These are phyloP conservation scores for Matsumyia berberina DNA, from an alignment of 2,888 invertebrate species.

Conservation along the genomic window DNA sequence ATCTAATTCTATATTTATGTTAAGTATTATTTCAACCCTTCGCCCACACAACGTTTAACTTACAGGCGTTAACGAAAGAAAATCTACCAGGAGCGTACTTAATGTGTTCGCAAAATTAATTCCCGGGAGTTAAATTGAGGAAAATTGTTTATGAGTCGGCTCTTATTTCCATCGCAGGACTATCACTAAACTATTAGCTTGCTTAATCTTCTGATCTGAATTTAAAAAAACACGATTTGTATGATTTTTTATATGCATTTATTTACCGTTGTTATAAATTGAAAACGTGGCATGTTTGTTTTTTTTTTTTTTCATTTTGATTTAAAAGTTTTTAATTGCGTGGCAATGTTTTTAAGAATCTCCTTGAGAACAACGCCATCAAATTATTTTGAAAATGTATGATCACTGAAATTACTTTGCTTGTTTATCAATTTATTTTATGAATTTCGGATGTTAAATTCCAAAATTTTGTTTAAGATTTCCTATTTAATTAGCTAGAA, in stretches of 20 bases:
- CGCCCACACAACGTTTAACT: no score
- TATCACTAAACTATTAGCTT: no score
- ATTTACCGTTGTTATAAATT: constrained; percentile 61
- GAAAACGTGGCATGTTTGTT: constrained; percentile 56
- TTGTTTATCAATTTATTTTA: constrained; percentile 51
- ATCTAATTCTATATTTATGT: no score
- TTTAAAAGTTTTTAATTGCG: constrained; percentile 39
- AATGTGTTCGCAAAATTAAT: no score
- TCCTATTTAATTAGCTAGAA: constrained; percentile 65
- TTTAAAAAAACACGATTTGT: no score
- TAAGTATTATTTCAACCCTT: no score
- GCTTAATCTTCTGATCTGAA: no score
- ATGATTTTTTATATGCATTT: constrained; percentile 69
- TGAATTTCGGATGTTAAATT: constrained; percentile 61
- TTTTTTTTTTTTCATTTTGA: constrained; percentile 7
- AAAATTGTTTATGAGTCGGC: no score
- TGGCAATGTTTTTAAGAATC: constrained; percentile 53
- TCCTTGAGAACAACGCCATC: constrained; percentile 21
- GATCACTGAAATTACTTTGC: constrained; percentile 38
- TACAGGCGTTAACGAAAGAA: no score
- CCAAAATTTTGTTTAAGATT: constrained; percentile 36
- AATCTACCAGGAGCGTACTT: no score
- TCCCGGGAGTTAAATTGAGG: no score
- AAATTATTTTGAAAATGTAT: constrained; percentile 38
- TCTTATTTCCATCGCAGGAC: no score